phyloP scores from a whole-genome alignment of 2,888 invertebrate genomes.

The Amphipyra berbera region DNA sequence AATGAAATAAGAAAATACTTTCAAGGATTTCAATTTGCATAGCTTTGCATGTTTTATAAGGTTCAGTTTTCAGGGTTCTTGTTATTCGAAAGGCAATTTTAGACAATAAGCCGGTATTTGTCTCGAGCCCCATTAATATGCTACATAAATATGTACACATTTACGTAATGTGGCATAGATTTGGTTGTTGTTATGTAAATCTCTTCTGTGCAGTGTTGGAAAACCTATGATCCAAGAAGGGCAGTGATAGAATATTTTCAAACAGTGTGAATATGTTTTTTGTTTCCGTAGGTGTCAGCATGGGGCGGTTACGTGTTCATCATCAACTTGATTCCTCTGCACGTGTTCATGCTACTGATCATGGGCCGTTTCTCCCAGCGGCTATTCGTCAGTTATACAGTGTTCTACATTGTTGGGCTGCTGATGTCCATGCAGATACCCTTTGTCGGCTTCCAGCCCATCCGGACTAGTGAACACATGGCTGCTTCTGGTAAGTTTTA shows the following conservation, averaged over 20 bases:
- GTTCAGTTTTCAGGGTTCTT: too few relatives aligned
- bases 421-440: slow-evolving; percentile 99
- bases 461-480: slow-evolving; percentile 99
- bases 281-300: slow-evolving; percentile 94
- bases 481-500: slow-evolving; percentile 94
- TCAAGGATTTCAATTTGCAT: slow-evolving; percentile 9
- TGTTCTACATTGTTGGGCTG: slow-evolving; percentile 98
- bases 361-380: slow-evolving; percentile 98
- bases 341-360: slow-evolving; percentile 97
- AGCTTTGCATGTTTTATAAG: slow-evolving; percentile 4
- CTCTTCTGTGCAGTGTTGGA: too few relatives aligned
- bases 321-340: slow-evolving; percentile 99
- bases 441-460: slow-evolving; percentile 99
- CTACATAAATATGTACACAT: too few relatives aligned
- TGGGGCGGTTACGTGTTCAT: slow-evolving; percentile 99
- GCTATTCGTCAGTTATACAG: slow-evolving; percentile 98
- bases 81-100: background rate
- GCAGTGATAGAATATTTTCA: too few relatives aligned
- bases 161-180: too few relatives aligned
- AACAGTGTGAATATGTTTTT: slow-evolving; percentile 6
- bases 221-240: too few relatives aligned
- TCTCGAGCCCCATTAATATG: too few relatives aligned
- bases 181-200: too few relatives aligned
- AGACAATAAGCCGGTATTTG: background rate
- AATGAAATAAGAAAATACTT: background rate